These are phyloP conservation scores for Drosophila biarmipes DNA, from an alignment of 1,140 invertebrate species.

Conservation along the genomic window DNA sequence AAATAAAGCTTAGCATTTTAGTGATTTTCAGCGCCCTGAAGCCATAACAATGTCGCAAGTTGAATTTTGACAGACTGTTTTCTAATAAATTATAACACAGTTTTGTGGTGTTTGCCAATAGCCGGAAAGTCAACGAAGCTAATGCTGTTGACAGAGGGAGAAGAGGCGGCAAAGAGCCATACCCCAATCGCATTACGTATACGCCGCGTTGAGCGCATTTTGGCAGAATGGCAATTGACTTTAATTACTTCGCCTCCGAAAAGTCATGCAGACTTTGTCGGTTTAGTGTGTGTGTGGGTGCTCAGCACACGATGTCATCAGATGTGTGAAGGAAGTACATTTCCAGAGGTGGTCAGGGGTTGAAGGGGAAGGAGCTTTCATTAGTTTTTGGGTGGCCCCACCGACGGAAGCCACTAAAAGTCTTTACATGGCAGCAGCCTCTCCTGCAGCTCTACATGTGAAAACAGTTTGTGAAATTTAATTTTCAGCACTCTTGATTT, in stretches of 20 bases:
- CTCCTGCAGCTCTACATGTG: slow-evolving; percentile 1
- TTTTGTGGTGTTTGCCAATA: slow-evolving; percentile 67
- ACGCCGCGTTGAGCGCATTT: slow-evolving; percentile 68
- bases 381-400: slow-evolving; percentile 57
- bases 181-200: slow-evolving; percentile 66
- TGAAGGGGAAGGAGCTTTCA: slow-evolving; percentile 50
- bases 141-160: slow-evolving; percentile 54
- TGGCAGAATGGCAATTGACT: slow-evolving; percentile 78
- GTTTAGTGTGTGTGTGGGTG: slow-evolving; percentile 11
- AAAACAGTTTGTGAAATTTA: slow-evolving; percentile 71
- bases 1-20: slow-evolving; percentile 20
- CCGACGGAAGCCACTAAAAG: slow-evolving; percentile 58
- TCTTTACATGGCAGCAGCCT: slow-evolving; percentile 50
- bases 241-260: slow-evolving; percentile 71
- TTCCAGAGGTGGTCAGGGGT: background rate
- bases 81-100: slow-evolving; percentile 59
- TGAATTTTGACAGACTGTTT: slow-evolving; percentile 30
- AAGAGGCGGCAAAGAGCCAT: background rate
- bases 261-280: slow-evolving; percentile 53
- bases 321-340: slow-evolving; percentile 7
- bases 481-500: slow-evolving; percentile 77
- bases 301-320: slow-evolving; percentile 50
- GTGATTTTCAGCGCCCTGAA: slow-evolving; percentile 7
- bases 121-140: slow-evolving; percentile 50
- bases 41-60: slow-evolving; percentile 9